A percentile compares a stretch with the other conserved stretches of the same genome.
Evolutionary conservation across 2,888 invertebrate species (phyloP).

Genomic region (Sinodicranocentrus sp.): DNA sequence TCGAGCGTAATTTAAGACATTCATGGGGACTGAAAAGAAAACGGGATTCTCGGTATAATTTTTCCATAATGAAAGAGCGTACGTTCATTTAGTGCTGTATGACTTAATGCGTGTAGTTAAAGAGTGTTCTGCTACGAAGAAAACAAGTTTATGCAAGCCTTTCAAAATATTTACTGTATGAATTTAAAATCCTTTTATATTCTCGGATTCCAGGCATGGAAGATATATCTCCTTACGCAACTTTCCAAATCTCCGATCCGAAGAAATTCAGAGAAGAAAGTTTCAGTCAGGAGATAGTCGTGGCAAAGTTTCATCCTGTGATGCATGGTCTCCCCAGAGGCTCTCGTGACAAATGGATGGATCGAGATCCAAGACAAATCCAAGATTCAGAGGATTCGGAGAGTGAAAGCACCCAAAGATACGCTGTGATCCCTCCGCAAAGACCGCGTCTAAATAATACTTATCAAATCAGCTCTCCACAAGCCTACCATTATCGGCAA

Average conservation of each 20-base stretch:
- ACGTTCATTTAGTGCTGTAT: no score
- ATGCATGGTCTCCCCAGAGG: slow-evolving; percentile 72
- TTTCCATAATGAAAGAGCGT: no score
- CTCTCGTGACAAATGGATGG: slow-evolving; percentile 71
- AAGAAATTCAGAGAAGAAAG: slow-evolving; percentile 75
- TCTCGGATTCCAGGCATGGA: slow-evolving; percentile 83
- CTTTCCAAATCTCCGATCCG: slow-evolving; percentile 92
- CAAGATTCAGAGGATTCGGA: slow-evolving; percentile 70
- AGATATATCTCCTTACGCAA: slow-evolving; percentile 95
- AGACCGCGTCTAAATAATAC: slow-evolving; percentile 68
- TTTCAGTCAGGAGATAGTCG: slow-evolving; percentile 75
- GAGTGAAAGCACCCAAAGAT: slow-evolving; percentile 70
- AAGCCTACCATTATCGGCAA: slow-evolving; percentile 47
- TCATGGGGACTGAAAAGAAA: no score
- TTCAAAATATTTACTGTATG: no score
- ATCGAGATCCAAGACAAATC: slow-evolving; percentile 61
- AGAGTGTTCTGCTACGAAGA: no score
- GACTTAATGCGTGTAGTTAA: no score
- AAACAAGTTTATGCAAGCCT: no score
- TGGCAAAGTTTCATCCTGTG: slow-evolving; percentile 75
- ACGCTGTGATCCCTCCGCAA: slow-evolving; percentile 70
- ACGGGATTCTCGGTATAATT: no score
- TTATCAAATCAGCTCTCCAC: slow-evolving; percentile 70
- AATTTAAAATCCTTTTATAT: no score
- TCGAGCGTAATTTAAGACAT: no score